Conservation (phyloP, 2,888 invertebrate genomes). For the Pyrrhia umbra region DNA sequence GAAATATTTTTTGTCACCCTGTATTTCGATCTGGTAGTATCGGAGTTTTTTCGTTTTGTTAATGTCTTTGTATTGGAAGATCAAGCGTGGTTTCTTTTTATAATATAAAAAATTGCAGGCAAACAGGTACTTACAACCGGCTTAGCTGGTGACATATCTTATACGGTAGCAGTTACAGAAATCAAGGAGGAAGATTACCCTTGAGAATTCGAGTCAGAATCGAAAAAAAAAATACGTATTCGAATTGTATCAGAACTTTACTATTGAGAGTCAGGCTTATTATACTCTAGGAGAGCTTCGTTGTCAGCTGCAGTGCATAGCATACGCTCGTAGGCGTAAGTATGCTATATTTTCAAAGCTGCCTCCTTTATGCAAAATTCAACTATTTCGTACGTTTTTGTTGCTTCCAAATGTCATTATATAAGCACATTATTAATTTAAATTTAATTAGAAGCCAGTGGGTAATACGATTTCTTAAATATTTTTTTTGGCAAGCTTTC, state of each 20-base stretch:
- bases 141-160: not conserved
- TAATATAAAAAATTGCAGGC: not conserved
- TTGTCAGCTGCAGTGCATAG: not conserved
- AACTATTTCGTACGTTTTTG: not conserved
- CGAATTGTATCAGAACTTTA: too few relatives aligned
- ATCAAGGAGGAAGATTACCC: not conserved
- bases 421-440: too few relatives aligned
- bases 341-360: not conserved
- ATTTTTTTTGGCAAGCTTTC: too few relatives aligned
- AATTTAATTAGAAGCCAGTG: too few relatives aligned
- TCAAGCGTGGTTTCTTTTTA: constrained; percentile 9
- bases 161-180: not conserved
- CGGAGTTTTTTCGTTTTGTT: constrained; percentile 71
- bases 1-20: constrained; percentile 57
- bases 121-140: not conserved
- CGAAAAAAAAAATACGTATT: too few relatives aligned
- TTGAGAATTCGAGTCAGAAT: too few relatives aligned
- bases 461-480: too few relatives aligned
- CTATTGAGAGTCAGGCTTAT: not conserved
- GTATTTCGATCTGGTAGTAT: constrained; percentile 63
- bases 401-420: too few relatives aligned
- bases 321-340: not conserved
- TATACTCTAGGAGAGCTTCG: not conserved
- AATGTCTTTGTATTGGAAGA: not conserved
- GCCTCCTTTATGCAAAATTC: not conserved